Evolutionary conservation across 2,113 vertebrate species (phyloP).

Genomic region (Caranx ignobilis): DNA sequence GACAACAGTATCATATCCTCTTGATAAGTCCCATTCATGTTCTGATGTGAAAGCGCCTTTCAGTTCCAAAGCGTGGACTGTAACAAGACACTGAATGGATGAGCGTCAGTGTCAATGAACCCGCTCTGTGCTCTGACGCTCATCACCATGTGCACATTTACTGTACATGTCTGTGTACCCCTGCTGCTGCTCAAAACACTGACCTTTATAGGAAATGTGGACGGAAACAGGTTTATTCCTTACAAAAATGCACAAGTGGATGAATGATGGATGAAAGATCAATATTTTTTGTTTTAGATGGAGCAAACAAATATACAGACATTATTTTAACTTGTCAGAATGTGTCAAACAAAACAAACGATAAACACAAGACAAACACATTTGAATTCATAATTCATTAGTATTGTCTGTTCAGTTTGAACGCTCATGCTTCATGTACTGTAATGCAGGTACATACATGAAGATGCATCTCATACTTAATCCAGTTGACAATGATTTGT

Average conservation of each 20-base stretch:
- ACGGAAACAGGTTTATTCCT: background rate
- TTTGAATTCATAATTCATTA: conserved; percentile 32
- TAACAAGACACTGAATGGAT: conserved; percentile 47
- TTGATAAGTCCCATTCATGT: conserved; percentile 56
- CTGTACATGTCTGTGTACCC: conserved; percentile 3
- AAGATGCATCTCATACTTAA: conserved; percentile 18
- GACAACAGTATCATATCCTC: conserved; percentile 59
- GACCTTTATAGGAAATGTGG: background rate
- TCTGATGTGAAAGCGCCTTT: conserved; percentile 51
- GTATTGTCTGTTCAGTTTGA: conserved; percentile 20
- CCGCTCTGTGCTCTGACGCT: conserved; percentile 39
- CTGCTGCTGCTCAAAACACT: background rate
- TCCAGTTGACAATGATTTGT: conserved; percentile 9
- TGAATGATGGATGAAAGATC: background rate
- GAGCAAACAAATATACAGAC: conserved; percentile 9
- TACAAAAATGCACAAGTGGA: background rate
- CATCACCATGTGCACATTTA: conserved; percentile 8
- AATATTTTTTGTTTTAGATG: background rate
- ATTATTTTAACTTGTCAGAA: conserved; percentile 17
- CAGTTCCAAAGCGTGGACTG: conserved; percentile 32
- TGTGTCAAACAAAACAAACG: conserved; percentile 10
- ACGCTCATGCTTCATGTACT: conserved; percentile 16
- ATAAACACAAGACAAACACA: conserved; percentile 24
- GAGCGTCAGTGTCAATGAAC: conserved; percentile 49
- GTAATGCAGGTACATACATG: conserved; percentile 16